These are phyloP conservation scores for Istiophorus platypterus DNA, from an alignment of 2,113 vertebrate genomes.

Conservation along the genomic window DNA sequence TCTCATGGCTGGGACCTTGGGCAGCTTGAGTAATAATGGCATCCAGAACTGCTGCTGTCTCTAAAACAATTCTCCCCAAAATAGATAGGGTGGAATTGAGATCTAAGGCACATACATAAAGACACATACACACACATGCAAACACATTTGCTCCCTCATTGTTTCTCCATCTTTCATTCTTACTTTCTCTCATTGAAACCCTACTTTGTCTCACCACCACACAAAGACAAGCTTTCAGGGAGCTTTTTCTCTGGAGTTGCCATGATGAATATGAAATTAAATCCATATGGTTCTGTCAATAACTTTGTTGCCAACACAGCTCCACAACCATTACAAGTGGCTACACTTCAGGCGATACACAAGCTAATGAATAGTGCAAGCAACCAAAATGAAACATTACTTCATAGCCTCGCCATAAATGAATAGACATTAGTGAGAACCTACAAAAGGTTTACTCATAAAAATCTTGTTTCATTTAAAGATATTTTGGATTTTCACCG, in stretches of 20 bases:
- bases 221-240: conserved; percentile 26
- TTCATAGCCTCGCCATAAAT: conserved; percentile 63
- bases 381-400: conserved; percentile 73
- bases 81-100: conserved; percentile 59
- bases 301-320: conserved; percentile 56
- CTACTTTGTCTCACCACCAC: conserved; percentile 32
- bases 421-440: conserved; percentile 76
- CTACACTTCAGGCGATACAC: conserved; percentile 68
- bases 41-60: conserved; percentile 58
- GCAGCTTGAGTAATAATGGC: conserved; percentile 77
- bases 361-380: conserved; percentile 79
- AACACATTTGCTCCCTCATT: conserved; percentile 12
- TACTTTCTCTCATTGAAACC: conserved; percentile 26
- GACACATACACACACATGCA: background rate
- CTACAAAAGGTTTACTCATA: conserved; percentile 71
- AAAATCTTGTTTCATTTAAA: conserved; percentile 70
- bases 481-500: conserved; percentile 68
- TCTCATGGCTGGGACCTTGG: conserved; percentile 74
- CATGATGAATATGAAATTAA: conserved; percentile 73
- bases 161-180: conserved; percentile 42
- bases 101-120: conserved; percentile 43
- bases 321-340: conserved; percentile 65
- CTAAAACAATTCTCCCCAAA: conserved; percentile 60
- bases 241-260: conserved; percentile 21
- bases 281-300: conserved; percentile 74